phyloP scores from a whole-genome alignment of 92 coral and sea anemone genomes.

The Muricea muricata region DNA sequence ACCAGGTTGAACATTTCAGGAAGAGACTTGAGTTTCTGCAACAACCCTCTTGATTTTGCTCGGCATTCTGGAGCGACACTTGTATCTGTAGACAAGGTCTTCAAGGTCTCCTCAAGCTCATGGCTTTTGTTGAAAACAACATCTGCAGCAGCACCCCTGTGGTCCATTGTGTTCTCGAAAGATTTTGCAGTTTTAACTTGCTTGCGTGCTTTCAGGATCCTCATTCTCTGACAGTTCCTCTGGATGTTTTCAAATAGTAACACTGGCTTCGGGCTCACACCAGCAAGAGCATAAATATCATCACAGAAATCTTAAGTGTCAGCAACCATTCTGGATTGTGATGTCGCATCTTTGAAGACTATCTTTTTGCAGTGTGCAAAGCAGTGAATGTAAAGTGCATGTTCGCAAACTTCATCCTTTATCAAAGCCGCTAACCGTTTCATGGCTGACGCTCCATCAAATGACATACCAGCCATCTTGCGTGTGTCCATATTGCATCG shows the following conservation, averaged over 20 bases:
- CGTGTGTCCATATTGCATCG: conserved; percentile 33
- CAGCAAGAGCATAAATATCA: conserved; percentile 35
- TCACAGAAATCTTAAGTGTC: conserved; percentile 43
- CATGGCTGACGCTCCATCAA: conserved; percentile 32
- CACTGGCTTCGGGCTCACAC: conserved; percentile 42
- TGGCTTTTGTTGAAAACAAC: conserved; percentile 21
- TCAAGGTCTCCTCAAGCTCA: conserved; percentile 30
- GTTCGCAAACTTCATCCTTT: conserved; percentile 21
- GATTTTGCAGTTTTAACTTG: conserved; percentile 7
- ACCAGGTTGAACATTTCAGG: conserved; percentile 19
- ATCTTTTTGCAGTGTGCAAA: conserved; percentile 40
- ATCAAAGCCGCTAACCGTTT: conserved; percentile 1
- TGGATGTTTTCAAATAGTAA: conserved; percentile 37
- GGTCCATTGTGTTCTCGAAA: conserved; percentile 28
- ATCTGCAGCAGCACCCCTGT: conserved; percentile 37
- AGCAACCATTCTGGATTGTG: conserved; percentile 24
- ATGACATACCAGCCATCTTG: conserved; percentile 29
- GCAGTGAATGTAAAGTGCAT: conserved; percentile 31
- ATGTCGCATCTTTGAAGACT: conserved; percentile 32
- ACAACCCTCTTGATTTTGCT: conserved; percentile 30
- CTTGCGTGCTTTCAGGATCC: not conserved
- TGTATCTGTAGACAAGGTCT: conserved; percentile 24
- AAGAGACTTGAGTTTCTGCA: conserved; percentile 26
- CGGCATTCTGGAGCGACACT: conserved; percentile 44
- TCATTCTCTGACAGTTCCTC: conserved; percentile 26